Base-by-base conservation (phyloP, 2,888 invertebrate species). In the Plebejus melissa region DNA sequence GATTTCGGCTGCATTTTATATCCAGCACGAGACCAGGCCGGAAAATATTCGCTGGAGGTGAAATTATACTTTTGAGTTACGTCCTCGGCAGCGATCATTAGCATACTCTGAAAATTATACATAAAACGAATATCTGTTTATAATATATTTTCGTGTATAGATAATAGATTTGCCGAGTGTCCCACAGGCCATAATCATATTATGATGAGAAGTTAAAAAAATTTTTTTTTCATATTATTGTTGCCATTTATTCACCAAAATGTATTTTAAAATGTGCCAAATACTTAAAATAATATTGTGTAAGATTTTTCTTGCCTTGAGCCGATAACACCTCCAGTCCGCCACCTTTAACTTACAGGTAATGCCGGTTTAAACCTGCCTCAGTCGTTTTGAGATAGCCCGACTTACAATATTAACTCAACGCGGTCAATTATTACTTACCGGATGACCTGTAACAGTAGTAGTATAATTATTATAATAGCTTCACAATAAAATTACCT, bases 1-100 rank as follows among this genome's bases (percentile, higher is more conserved):
- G 60, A 60, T 60, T 60, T 60, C 60, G 60, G 28, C 60, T 60
- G 28, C 28, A 28, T 60, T 60, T 28, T 58, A 22, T 58, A 58
- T 54, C 54, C 22, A 58, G 58, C 58, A 58, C 58, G 58, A 22
- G 58, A n/a, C 9, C 16, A 7, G n/a, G 58, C 9, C 60, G 60
- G 11, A 2, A 60, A 60, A 60, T 28, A 60, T 60, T 60, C 60
- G 9, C 28, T 22, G 2, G 22, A 58, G 6, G 60, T 60, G 28
- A 60, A 60, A 60, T 58, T 60, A 60, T 60, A 60, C 60, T 28
- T 60, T 28, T 4, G 60, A 60, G 60, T 6, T n/a, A 58, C 3
- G n/a, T 11, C 11, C 11, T 9, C 28, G 60, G 28, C 28, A 11
- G 28, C 7, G 11, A 28, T 22, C 60, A 60, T 60, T 22, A 54